Base-by-base conservation (phyloP, 2,113 vertebrate species). In the Murina feae region DNA sequence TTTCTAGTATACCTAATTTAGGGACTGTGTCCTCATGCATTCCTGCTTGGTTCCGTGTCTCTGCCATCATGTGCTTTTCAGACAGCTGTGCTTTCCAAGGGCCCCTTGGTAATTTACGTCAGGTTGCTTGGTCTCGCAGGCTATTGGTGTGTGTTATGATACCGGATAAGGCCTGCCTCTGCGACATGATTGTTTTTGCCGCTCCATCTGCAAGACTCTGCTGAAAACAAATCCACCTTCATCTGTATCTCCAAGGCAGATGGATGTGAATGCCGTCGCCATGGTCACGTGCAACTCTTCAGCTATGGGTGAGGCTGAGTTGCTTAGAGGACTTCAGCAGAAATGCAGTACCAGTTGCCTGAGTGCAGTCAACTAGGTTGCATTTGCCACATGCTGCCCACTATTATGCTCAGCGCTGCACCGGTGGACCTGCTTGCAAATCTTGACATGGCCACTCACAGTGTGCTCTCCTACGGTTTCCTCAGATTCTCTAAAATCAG, bases 31-130 rank as follows among this genome's bases (percentile, higher is more conserved):
- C 58, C 44, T 66, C 44, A 9, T 20, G 82, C 35, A 60, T 80
- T 90, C 71, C 37, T 37, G 55, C 35, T 37, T 17, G 51, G 47
- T 51, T 78, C 75, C 82, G 3, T 55, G 9, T 89, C 37, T 66
- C 3, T 86, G 49, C 30, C 17, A 18, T 49, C 60, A 37, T 5
- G 32, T 6, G 60, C 25, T n/a, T 32, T 81, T 49, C 39, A 37
- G 47, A 91, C 49, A 94, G 55, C 69, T 89, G 84, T 66, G 39
- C 39, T 81, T 85, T 69, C 55, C 47, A n/a, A 75, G 71, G 17
- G 58, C 72, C 17, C 63, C 8, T 17, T 44, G 3, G 74, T 91
- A 66, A 65, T 25, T 17, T 53, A 39, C 58, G 65, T 58, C 20
- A 30, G 37, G 74, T 51, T 60, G 49, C 51, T 84, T 84, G 79